A percentile compares a stretch with the other conserved stretches of the same genome.
These are phyloP conservation scores for Iselma pallidipennis DNA, from an alignment of 2,888 invertebrate genomes.

Conservation along the genomic window DNA sequence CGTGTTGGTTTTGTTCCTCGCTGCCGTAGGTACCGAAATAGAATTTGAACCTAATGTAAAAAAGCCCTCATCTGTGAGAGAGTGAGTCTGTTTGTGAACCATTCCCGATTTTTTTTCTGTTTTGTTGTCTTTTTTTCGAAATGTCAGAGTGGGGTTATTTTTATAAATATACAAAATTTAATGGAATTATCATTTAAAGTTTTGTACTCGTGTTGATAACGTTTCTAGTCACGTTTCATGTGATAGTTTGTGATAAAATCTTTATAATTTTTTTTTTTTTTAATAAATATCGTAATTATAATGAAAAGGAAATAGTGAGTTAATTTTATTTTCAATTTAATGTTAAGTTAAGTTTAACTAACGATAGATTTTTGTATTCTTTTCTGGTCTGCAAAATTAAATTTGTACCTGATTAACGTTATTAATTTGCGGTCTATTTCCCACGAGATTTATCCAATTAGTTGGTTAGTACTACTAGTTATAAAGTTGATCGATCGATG, in stretches of 20 bases:
- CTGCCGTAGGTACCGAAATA: not conserved
- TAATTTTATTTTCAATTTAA: not conserved
- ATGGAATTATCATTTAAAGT: conserved; percentile 28
- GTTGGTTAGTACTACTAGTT: not conserved
- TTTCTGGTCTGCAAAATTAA: not conserved
- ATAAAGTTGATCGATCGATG: no score
- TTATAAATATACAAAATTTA: conserved; percentile 42
- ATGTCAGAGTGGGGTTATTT: conserved; percentile 40
- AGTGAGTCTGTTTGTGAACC: no score
- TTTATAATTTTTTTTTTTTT: no score
- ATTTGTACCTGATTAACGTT: not conserved
- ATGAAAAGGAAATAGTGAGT: conserved; percentile 21
- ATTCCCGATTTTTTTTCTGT: no score
- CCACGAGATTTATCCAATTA: not conserved
- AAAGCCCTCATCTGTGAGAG: no score
- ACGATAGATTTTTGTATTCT: not conserved
- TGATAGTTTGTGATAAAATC: no score
- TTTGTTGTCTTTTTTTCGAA: conserved; percentile 24
- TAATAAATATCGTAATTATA: no score
- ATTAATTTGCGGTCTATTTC: not conserved
- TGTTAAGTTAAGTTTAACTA: not conserved
- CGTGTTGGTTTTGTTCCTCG: no score
- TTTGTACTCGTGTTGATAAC: conserved; percentile 1
- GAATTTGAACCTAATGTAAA: not conserved
- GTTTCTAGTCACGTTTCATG: not conserved